A percentile compares a stretch with the other conserved stretches of the same genome.
These are phyloP conservation scores for Mechanitis mazaeus DNA, from an alignment of 2,888 invertebrate genomes.

Conservation along the genomic window DNA sequence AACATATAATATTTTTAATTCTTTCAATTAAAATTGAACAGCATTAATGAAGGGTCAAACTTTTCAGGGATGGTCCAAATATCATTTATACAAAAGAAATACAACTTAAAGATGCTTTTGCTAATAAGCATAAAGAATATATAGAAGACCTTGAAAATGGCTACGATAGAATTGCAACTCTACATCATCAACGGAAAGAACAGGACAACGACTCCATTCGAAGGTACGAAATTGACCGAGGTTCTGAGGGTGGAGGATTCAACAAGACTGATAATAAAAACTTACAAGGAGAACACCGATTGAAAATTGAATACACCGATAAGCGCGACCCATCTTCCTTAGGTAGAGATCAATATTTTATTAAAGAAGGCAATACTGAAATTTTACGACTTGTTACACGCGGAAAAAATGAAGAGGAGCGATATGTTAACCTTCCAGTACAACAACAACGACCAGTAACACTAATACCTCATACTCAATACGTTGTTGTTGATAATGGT, in stretches of 20 bases:
- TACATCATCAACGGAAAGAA: constrained; percentile 69
- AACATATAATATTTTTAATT: background rate
- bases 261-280: constrained; percentile 61
- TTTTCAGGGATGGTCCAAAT: constrained; percentile 70
- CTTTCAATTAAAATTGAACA: background rate
- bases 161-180: constrained; percentile 70
- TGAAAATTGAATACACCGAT: constrained; percentile 49
- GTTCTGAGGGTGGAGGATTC: constrained; percentile 79
- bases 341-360: constrained; percentile 84
- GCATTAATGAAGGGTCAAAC: constrained; percentile 13
- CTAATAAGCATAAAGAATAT: constrained; percentile 74
- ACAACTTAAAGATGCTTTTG: constrained; percentile 68
- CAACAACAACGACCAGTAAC: constrained; percentile 74
- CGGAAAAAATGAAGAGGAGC: constrained; percentile 81
- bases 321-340: constrained; percentile 56
- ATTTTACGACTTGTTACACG: constrained; percentile 87
- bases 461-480: constrained; percentile 76
- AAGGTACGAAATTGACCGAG: constrained; percentile 86
- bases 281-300: constrained; percentile 44
- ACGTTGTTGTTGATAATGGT: constrained; percentile 83
- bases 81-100: constrained; percentile 76
- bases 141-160: constrained; percentile 78
- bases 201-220: constrained; percentile 84
- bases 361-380: constrained; percentile 90
- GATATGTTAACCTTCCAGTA: constrained; percentile 75